Base-by-base conservation (phyloP, 2,888 invertebrate species). In the Drosophila testacea region DNA sequence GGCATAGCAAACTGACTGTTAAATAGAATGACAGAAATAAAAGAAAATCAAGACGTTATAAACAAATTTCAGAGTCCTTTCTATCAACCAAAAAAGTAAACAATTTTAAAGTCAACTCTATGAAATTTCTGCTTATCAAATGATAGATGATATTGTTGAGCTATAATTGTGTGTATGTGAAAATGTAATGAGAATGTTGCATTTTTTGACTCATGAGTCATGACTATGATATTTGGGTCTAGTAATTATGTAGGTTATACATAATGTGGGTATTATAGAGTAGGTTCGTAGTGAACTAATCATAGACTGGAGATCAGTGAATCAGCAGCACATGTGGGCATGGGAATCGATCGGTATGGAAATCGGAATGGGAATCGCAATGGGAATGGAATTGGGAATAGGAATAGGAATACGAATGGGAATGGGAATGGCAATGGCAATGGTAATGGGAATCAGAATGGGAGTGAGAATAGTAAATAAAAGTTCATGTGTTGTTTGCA, bases 391-490 rank as follows among this genome's bases (percentile, higher is more conserved):
- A 13, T 32, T 32, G 10, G 36, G 51, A 59, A 57, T 30, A 13
- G 22, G 4, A 16, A 30, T 50, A 6, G 22, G 13, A 34, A 22
- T 36, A 4, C 1, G 41, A 36, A 62, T 30, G 28, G 7, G 7
- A 16, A 27, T 44, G 7, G 10, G 30, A 41, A 27, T 36, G 11
- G 6, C n/a, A 28, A 22, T 32, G 27, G 16, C 10, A 46, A 56
- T 28, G 32, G 27, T 1, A 13, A 39, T 51, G 44, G 11, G 44
- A 22, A 32, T 51, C 6, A 9, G 41, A 44, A 39, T 42, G 52
- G 32, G 41, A 56, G 65, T 28, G 27, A 28, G 50, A 69, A 65
- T 61, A 59, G 72, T 78, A 75, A 79, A 79, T 78, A 79, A 34
- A 52, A 62, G 47, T 52, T 52, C 50, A 74, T 59, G 47, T 69